phyloP scores from a whole-genome alignment of 1,140 invertebrate genomes.

The Lepidurus apus region DNA sequence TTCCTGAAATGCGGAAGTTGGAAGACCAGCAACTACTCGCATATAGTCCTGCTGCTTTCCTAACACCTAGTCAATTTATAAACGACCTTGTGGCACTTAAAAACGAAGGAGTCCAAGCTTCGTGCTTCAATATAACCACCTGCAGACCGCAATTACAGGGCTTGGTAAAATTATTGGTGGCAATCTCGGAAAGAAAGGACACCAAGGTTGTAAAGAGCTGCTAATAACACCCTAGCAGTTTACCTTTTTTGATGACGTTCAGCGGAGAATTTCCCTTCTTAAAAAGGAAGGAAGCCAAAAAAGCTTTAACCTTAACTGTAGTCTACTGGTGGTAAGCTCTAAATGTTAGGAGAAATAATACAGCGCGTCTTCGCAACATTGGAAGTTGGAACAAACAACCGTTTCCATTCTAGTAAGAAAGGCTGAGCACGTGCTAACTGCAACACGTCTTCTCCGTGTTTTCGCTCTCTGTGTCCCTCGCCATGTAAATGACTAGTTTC shows the following conservation, averaged over 20 bases:
- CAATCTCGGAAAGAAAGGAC: background rate
- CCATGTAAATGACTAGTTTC: background rate
- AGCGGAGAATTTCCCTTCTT: too few relatives aligned
- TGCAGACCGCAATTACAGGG: constrained; percentile 13
- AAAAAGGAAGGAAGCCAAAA: too few relatives aligned
- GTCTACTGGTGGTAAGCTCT: too few relatives aligned
- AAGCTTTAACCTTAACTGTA: too few relatives aligned
- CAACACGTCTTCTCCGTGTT: background rate
- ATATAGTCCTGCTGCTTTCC: too few relatives aligned
- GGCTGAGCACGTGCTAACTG: background rate
- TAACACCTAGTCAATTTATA: too few relatives aligned
- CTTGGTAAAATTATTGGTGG: background rate
- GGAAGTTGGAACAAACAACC: background rate
- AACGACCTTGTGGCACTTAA: background rate
- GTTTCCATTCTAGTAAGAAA: background rate
- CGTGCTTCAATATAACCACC: background rate
- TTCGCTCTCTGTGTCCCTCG: background rate
- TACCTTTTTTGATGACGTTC: background rate
- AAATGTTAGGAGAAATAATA: background rate
- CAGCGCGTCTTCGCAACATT: background rate
- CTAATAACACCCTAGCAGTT: background rate
- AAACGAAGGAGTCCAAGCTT: background rate
- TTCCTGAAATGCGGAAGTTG: background rate
- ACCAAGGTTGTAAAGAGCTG: background rate
- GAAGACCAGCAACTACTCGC: too few relatives aligned